Base-by-base conservation (phyloP, 2,888 invertebrate genomes). In the Andrena dorsata region DNA sequence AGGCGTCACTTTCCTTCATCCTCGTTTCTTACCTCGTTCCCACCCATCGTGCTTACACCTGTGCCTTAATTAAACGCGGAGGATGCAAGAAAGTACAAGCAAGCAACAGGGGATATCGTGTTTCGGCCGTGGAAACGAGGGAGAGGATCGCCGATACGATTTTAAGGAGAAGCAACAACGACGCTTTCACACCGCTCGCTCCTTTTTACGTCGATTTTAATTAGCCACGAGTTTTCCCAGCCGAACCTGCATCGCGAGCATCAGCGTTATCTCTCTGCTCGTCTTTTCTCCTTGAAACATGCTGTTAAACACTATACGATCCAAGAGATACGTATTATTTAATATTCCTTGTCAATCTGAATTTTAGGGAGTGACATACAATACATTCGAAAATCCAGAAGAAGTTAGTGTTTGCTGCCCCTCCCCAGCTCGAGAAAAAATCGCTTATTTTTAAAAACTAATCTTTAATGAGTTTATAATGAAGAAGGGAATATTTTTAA, bases 1-100 rank as follows among this genome's bases (percentile, higher is more conserved):
- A 82, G 74, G 83, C 77, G 74, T 90, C 87, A 88, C 90, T 90
- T 89, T 89, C 88, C 74, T 88, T 76, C 77, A 73, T 63, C 73
- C 53, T 63, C 35, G 61, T 84, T 85, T 84, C 70, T 84, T 78
- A 72, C 69, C 70, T 80, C 80, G 85, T 90, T 90, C 89, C 84
- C 90, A 91, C 85, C 74, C 77, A 51, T 53, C 73, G 47, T 69
- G 63, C 60, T 76, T 71, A 56, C 73, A 51, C 58, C 13, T 23
- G 20, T 76, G 32, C 20, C 73, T 66, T 84, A 88, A 86, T 88
- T 86, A 80, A 83, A 75, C 56, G 20, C 28, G 51, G 60, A 74
- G 35, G 53, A 74, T 65, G 64, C 73, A 41, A 35, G 60, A 49
- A 41, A 41, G 41, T 41, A 41, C 41, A 41, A 41, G 41, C 41